Evolutionary conservation across 2,113 vertebrate species (phyloP).

Genomic region (Hippocampus comes): DNA sequence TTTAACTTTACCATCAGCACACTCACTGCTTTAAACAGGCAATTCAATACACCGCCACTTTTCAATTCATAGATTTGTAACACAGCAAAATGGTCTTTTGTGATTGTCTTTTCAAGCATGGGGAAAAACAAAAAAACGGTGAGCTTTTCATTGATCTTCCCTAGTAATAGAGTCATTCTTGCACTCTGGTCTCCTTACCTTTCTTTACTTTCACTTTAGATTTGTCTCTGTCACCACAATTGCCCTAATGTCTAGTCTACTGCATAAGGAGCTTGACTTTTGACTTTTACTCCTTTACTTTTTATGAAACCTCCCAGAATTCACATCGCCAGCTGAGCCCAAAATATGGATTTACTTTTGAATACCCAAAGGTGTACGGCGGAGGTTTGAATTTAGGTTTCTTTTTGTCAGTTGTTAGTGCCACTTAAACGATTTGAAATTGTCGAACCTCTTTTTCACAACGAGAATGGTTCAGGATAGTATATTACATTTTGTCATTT

Average conservation of each 20-base stretch:
- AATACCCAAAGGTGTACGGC: no score
- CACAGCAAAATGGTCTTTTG: constrained; percentile 16
- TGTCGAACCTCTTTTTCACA: no score
- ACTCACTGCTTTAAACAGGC: constrained; percentile 33
- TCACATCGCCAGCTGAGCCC: no score
- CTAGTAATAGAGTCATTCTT: neutral
- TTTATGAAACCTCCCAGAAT: no score
- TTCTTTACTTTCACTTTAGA: neutral
- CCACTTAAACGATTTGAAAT: neutral
- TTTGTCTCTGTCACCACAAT: neutral
- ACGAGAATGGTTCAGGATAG: neutral
- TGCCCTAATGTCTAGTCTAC: neutral
- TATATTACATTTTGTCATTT: constrained; percentile 6
- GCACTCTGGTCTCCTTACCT: neutral
- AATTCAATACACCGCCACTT: constrained; percentile 15
- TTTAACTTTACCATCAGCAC: constrained; percentile 21
- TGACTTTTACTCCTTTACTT: no score
- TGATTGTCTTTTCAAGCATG: constrained; percentile 2
- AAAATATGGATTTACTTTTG: no score
- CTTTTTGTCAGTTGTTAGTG: neutral
- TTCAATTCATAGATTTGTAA: constrained; percentile 26
- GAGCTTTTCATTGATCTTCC: neutral
- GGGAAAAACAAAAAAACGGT: neutral
- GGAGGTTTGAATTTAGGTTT: no score
- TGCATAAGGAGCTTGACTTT: no score